phyloP scores from a whole-genome alignment of 1,140 invertebrate species.

The Plectrocnemia conspersa region DNA sequence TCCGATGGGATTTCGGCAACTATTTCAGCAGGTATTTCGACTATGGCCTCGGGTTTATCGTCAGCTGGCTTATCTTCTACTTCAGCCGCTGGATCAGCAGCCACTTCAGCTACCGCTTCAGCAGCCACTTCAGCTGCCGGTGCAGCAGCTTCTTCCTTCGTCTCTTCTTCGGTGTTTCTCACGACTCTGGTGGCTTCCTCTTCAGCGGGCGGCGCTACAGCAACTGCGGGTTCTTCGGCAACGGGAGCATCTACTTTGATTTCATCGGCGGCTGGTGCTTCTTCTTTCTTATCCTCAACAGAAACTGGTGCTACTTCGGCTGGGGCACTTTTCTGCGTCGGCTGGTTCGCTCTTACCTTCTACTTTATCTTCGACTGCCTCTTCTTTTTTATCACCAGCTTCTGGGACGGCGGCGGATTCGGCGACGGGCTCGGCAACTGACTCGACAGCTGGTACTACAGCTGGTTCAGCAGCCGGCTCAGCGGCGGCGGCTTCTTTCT shows the following conservation, averaged over 20 bases:
- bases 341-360: not conserved
- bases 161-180: slow-evolving; percentile 27
- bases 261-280: slow-evolving; percentile 11
- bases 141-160: slow-evolving; percentile 13
- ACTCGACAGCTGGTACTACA: no score
- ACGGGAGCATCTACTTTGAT: no score
- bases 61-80: slow-evolving; percentile 7
- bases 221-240: slow-evolving; percentile 5
- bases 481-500: no score
- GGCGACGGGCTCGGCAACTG: no score
- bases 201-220: slow-evolving; percentile 11
- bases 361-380: not conserved
- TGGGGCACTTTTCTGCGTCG: not conserved
- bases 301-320: no score
- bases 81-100: slow-evolving; percentile 1
- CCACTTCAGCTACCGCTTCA: slow-evolving; percentile 1
- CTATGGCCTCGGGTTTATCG: not conserved
- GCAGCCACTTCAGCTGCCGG: slow-evolving; percentile 9
- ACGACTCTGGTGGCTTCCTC: slow-evolving; percentile 27
- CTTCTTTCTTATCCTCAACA: no score
- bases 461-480: no score
- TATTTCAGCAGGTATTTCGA: not conserved
- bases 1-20: not conserved
- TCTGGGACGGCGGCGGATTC: not conserved
- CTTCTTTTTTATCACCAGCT: no score